Percentiles rank a stretch among this genome's conserved stretches.
These are phyloP conservation scores for Upupa epops DNA, from an alignment of 2,113 vertebrate genomes.

Conservation along the genomic window DNA sequence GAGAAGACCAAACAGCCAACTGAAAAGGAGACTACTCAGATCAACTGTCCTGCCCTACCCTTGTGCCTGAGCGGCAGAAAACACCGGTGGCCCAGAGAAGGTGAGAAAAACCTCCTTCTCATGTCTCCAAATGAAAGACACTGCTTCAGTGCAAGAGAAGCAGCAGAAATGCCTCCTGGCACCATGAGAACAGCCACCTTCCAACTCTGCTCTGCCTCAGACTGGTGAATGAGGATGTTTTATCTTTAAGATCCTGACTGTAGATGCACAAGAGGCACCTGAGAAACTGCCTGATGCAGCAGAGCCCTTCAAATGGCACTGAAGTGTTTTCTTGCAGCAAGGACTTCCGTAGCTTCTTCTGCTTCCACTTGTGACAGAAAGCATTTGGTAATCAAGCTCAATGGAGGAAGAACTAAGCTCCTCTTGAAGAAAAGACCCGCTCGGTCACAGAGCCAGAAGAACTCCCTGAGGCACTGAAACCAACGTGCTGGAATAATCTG, in stretches of 20 bases:
- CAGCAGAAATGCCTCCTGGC: background rate
- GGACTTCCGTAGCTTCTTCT: background rate
- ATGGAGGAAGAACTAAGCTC: background rate
- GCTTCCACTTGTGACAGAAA: slow-evolving; percentile 19
- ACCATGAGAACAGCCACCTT: background rate
- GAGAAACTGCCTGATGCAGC: background rate
- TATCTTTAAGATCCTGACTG: background rate
- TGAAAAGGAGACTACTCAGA: background rate
- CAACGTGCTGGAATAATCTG: background rate
- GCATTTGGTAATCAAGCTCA: slow-evolving; percentile 14
- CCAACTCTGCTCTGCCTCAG: background rate
- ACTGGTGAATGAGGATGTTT: background rate
- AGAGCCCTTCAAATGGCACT: background rate
- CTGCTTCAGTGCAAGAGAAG: background rate
- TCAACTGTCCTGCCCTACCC: background rate
- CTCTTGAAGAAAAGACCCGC: background rate
- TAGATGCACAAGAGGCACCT: background rate
- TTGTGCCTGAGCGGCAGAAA: background rate
- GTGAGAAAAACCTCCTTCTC: background rate
- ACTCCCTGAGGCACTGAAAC: background rate
- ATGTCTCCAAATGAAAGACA: background rate
- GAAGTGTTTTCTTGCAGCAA: slow-evolving; percentile 24
- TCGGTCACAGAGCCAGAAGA: background rate
- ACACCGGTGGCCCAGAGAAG: background rate
- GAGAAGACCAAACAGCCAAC: background rate